Base-by-base conservation (phyloP, 2,888 invertebrate genomes). In the Phasia obesa region DNA sequence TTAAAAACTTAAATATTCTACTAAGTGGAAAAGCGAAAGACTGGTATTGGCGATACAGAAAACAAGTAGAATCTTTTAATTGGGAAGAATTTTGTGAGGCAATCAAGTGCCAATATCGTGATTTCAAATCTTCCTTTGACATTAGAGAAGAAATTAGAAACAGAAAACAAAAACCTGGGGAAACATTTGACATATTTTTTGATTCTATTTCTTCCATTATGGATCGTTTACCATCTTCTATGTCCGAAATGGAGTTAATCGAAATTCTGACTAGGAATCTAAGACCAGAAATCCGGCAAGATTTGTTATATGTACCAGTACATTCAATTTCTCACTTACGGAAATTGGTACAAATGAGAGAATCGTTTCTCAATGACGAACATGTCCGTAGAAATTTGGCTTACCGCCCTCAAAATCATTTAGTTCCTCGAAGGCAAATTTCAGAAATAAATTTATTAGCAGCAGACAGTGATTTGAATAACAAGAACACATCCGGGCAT, bases 211-310 rank as follows among this genome's bases (percentile, higher is more conserved):
- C 51, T 23, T 17, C 51, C 4, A 62, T 77, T 15, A 42, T 59
- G 51, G 77, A 77, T 55, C 17, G 55, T 2, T 31, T 69, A 5
- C 42, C 69, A 9, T 3, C 5, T 19, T 62, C 62, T 13, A 42
- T 77, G 13, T 21, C 47, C 0, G 77, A 70, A 13, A 21, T 11
- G 11, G 75, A 65, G 21, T 57, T 65, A 13, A 47, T 75, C n/a
- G 65, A 75, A 64, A 75, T 75, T 0, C 13, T 70, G 1, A 59
- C 69, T 7, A 23, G 77, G 53, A 77, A 77, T 53, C 53, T 77
- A 2, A 21, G 60, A 23, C 53, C 69, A 4, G 77, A 77, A 17
- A 62, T 77, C 4, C 23, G 69, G 1, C 77, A 77, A 21, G 76
- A 76, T 4, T 38, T 76, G 2, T 23, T 69, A 2, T 69, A 69